Conservation (phyloP, 2,888 invertebrate species). For the Drosophila aldrichi region DNA sequence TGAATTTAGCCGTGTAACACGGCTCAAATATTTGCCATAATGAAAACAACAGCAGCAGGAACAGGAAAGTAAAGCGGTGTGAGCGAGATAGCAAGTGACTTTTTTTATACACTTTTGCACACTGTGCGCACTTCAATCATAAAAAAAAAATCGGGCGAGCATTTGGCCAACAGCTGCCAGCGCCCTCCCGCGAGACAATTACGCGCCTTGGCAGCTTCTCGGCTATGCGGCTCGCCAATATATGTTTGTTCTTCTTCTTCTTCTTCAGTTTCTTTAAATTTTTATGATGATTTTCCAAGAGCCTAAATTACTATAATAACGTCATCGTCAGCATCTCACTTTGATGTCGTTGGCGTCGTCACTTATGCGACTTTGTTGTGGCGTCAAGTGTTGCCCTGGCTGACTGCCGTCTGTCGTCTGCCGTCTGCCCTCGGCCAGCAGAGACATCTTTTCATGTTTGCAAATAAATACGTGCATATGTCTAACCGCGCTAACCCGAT, state of each 20-base stretch:
- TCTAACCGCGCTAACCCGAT: constrained; percentile 50
- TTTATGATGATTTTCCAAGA: constrained; percentile 78
- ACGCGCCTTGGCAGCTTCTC: constrained; percentile 71
- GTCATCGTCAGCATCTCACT: constrained; percentile 60
- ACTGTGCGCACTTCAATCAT: constrained; percentile 76
- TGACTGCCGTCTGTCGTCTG: constrained; percentile 1
- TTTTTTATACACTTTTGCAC: constrained; percentile 27
- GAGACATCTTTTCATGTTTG: constrained; percentile 21
- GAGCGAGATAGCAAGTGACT: background rate
- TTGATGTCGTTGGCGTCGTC: constrained; percentile 63
- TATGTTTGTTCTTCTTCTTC: background rate
- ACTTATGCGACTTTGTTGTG: constrained; percentile 67
- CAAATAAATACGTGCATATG: constrained; percentile 40
- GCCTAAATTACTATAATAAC: constrained; percentile 73
- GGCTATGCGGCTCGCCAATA: constrained; percentile 17
- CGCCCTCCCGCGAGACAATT: constrained; percentile 64
- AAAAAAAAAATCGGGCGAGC: constrained; percentile 66
- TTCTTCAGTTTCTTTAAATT: constrained; percentile 33
- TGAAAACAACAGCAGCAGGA: constrained; percentile 30
- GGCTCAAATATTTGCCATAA: constrained; percentile 67
- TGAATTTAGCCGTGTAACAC: constrained; percentile 59
- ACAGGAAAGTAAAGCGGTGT: background rate
- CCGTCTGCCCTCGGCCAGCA: background rate
- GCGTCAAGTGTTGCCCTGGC: constrained; percentile 61
- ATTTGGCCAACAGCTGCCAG: constrained; percentile 61